Evolutionary conservation across 2,113 vertebrate genomes (phyloP).

Genomic region (Pachyramphus minor): DNA sequence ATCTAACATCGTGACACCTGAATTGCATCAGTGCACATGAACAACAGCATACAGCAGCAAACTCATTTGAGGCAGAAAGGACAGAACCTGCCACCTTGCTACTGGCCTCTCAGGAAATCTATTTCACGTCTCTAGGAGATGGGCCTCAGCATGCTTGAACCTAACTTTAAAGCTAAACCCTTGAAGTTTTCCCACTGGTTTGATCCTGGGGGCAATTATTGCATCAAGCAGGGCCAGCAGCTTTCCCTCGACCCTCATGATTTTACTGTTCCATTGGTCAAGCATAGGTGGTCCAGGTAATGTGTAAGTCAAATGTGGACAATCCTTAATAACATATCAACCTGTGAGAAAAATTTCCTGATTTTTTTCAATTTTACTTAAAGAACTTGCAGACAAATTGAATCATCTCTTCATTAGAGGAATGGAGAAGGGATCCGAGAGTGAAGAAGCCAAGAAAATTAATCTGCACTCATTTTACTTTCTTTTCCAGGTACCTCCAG

Average conservation of each 20-base stretch:
- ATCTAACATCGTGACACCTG: background rate
- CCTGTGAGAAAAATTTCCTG: background rate
- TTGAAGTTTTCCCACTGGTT: background rate
- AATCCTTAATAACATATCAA: background rate
- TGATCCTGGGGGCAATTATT: background rate
- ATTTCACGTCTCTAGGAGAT: background rate
- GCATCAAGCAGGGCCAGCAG: background rate
- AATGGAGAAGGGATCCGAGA: background rate
- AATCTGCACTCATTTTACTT: background rate
- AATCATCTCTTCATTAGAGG: background rate
- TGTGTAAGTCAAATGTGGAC: background rate
- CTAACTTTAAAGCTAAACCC: background rate
- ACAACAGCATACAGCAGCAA: background rate
- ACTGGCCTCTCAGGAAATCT: background rate
- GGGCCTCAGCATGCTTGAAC: background rate
- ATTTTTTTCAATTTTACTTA: background rate
- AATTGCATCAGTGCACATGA: background rate
- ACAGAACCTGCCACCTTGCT: background rate
- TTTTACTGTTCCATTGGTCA: background rate
- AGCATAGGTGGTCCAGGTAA: background rate
- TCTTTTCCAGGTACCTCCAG: constrained; percentile 74
- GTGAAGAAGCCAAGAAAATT: background rate
- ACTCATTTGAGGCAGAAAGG: background rate
- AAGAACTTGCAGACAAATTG: background rate
- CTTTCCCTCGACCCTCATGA: background rate